Evolutionary conservation across 2,797 vertebrate genomes (phyloP).

Genomic region (Tadarida brasiliensis): DNA sequence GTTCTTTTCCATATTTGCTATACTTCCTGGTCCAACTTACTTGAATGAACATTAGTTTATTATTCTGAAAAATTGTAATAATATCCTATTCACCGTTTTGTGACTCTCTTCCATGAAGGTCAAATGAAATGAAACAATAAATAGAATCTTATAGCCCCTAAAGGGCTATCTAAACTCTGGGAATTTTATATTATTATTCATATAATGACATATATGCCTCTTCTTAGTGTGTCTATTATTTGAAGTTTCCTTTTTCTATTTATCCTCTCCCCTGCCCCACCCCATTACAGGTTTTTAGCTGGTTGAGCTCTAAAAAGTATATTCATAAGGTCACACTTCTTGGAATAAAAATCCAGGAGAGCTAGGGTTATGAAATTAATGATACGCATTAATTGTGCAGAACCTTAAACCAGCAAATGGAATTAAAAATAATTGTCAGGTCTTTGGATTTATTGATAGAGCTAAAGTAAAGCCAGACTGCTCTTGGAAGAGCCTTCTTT

Average conservation of each 20-base stretch:
- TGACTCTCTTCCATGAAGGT: neutral
- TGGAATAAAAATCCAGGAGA: constrained; percentile 43
- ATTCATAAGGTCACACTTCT: neutral
- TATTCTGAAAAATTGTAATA: neutral
- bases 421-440: constrained; percentile 71
- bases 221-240: neutral
- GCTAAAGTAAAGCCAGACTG: constrained; percentile 55
- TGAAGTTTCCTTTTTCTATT: constrained; percentile 12
- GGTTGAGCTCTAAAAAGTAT: constrained; percentile 1
- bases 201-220: neutral
- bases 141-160: neutral
- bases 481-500: constrained; percentile 67
- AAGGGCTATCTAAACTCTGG: neutral
- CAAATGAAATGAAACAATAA: constrained; percentile 28
- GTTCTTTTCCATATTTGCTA: neutral
- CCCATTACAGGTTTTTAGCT: neutral
- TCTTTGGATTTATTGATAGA: constrained; percentile 67
- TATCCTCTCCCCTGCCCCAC: neutral
- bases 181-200: neutral
- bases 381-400: constrained; percentile 64
- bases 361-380: constrained; percentile 63
- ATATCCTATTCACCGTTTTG: neutral
- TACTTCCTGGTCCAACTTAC: neutral
- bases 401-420: constrained; percentile 61
- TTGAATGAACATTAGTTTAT: neutral